A percentile compares a stretch with the other conserved stretches of the same genome.
Conservation (phyloP, 2,113 vertebrate species). For the Salminus brasiliensis region DNA sequence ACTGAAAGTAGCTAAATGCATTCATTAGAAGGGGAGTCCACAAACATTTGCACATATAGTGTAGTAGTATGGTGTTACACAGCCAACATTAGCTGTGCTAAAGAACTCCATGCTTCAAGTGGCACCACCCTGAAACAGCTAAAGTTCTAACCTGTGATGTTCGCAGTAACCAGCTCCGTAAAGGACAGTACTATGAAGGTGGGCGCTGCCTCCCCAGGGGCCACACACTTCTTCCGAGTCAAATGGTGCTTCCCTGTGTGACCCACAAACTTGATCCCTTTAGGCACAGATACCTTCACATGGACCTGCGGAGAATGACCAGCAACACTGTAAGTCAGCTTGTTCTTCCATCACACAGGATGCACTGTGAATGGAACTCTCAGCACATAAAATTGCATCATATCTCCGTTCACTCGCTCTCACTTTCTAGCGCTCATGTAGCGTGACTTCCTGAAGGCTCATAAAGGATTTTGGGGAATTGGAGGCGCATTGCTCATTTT, state of each 20-base stretch:
- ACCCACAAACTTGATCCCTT: conserved; percentile 88
- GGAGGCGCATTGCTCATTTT: conserved; percentile 72
- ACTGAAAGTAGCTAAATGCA: no score
- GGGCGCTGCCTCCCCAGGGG: conserved; percentile 83
- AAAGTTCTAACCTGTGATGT: conserved; percentile 60
- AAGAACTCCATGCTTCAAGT: neutral
- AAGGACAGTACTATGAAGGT: conserved; percentile 87
- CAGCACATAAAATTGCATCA: conserved; percentile 54
- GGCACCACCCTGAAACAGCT: neutral
- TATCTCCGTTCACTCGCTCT: conserved; percentile 38
- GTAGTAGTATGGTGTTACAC: no score
- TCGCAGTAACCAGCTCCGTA: conserved; percentile 82
- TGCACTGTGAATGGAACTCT: neutral
- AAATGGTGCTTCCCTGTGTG: conserved; percentile 88
- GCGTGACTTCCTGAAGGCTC: conserved; percentile 66
- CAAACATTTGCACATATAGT: no score
- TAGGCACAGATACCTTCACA: conserved; percentile 86
- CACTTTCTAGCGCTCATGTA: conserved; percentile 57
- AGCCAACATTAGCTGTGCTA: neutral
- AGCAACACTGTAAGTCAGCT: conserved; percentile 2
- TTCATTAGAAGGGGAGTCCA: no score
- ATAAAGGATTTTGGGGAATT: conserved; percentile 58
- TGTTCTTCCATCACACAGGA: neutral
- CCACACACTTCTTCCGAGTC: conserved; percentile 87
- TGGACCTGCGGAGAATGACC: conserved; percentile 79